Base-by-base conservation (phyloP, 2,888 invertebrate species). In the Hypselothyrea guttata region DNA sequence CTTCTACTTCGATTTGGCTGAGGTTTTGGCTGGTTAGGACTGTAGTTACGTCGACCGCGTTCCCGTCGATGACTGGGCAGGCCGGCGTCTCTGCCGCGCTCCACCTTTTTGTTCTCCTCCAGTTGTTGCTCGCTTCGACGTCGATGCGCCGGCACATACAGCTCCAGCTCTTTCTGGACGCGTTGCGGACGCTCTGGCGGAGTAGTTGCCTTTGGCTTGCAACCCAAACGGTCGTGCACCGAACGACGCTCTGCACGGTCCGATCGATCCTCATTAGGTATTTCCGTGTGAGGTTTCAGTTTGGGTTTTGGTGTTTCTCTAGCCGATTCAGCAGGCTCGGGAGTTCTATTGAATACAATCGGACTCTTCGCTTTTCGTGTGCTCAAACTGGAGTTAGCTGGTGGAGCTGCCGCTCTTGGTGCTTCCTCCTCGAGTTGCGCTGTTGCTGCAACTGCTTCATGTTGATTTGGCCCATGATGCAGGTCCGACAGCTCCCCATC, bases 401-500 rank as follows among this genome's bases (percentile, higher is more conserved):
- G 9, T 58, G 52, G 27, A 37, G 35, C 13, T 47, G 41, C 4
- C 16, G 42, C 7, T 63, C 93, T 78, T 93, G 94, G 37, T 93
- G 92, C 68, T 93, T 92, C 27, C 94, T 91, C 87, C 92, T 93
- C 18, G 16, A 7, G 7, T 30, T 93, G 89, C 84, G 93, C 92
- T 86, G 94, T 94, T 68, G 93, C 93, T 86, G 93, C 93, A 64
- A 93, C 93, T 4, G 92, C 92, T 2, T 58, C 59, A 1, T 48
- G 47, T 2, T 1, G n/a, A 38, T 44, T 28, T 22, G 53, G 18
- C 40, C 22, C 38, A 18, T 27, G n/a, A 22, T 22, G 22, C 5
- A 4, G 22, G 2, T 22, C 22, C 22, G 22, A 5, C 5, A 22
- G 2, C 22, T 5, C 5, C 5, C 15, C 33, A 3, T 66, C 65